These are phyloP conservation scores for Engystomops pustulosus DNA, from an alignment of 2,113 vertebrate species.

Conservation along the genomic window DNA sequence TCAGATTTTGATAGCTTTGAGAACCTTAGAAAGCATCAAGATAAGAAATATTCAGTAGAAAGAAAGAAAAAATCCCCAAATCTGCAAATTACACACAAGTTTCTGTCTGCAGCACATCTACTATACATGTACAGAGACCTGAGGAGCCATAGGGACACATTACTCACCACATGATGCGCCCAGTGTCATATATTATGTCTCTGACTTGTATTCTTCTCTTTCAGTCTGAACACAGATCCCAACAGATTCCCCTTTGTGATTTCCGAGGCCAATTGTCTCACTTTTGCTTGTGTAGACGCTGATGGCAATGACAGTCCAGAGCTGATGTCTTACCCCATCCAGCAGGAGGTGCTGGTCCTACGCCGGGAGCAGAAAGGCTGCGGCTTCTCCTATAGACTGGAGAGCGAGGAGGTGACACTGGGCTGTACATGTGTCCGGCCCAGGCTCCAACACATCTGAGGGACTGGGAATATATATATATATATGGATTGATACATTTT, in stretches of 20 bases:
- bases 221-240: conserved; percentile 34
- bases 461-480: not conserved
- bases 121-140: too few relatives aligned
- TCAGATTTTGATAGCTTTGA: too few relatives aligned
- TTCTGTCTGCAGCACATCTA: too few relatives aligned
- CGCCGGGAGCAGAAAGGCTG: conserved; percentile 25
- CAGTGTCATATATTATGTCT: not conserved
- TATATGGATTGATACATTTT: not conserved
- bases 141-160: too few relatives aligned
- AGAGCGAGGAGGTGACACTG: conserved; percentile 24
- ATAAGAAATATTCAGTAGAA: too few relatives aligned
- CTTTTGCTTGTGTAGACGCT: conserved; percentile 14
- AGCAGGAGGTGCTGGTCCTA: conserved; percentile 45
- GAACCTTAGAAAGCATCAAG: too few relatives aligned
- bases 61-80: too few relatives aligned
- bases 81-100: too few relatives aligned
- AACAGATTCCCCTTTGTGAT: conserved; percentile 43
- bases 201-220: not conserved
- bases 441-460: not conserved
- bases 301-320: conserved; percentile 16
- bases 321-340: conserved; percentile 35
- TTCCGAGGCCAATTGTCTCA: conserved; percentile 36
- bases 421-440: conserved; percentile 39
- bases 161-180: too few relatives aligned
- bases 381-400: conserved; percentile 35